Evolutionary conservation across 1,140 invertebrate genomes (phyloP).

Genomic region (Drosophila setifemur): DNA sequence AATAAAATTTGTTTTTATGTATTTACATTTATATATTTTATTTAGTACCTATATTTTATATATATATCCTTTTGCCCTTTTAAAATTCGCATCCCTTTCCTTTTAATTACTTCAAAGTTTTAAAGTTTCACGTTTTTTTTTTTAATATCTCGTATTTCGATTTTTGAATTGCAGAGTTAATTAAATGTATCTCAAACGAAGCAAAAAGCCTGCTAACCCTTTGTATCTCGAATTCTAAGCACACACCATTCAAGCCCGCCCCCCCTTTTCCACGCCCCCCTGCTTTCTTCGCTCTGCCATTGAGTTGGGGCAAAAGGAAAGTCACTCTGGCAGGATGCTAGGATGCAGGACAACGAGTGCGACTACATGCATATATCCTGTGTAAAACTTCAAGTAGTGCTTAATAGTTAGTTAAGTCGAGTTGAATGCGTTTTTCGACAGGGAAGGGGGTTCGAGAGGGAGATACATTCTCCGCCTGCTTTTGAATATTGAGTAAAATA

Average conservation of each 20-base stretch:
- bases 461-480: conserved; percentile 33
- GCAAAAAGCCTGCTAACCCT: no score
- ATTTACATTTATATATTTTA: no score
- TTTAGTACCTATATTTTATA: no score
- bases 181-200: no score
- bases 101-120: no score
- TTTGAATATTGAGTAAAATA: conserved; percentile 79
- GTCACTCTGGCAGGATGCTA: conserved; percentile 4
- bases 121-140: no score
- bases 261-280: not conserved
- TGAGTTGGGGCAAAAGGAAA: not conserved
- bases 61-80: no score
- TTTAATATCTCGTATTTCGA: no score
- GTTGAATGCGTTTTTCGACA: conserved; percentile 75
- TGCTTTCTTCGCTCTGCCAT: not conserved
- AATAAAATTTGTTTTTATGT: no score
- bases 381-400: conserved; percentile 76
- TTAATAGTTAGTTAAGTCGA: conserved; percentile 81
- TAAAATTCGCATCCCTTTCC: no score
- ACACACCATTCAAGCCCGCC: not conserved
- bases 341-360: conserved; percentile 48
- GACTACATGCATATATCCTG: conserved; percentile 74
- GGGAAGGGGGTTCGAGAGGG: not conserved
- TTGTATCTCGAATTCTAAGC: no score
- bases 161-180: no score